A percentile compares a stretch with the other conserved stretches of the same genome.
These are phyloP conservation scores for Dexiosoma caninum DNA, from an alignment of 2,888 invertebrate genomes.

Conservation along the genomic window DNA sequence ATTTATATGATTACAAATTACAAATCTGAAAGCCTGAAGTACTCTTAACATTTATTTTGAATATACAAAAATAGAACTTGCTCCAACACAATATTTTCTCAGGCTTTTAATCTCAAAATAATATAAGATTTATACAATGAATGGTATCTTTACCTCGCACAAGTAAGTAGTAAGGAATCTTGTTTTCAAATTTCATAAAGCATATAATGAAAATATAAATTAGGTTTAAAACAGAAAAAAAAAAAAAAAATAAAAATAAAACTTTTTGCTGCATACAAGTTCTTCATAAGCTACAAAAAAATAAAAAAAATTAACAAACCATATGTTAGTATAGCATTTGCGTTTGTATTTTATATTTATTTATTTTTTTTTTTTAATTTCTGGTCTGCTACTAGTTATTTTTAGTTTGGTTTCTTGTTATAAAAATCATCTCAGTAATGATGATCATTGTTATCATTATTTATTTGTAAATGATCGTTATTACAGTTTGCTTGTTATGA, in stretches of 20 bases:
- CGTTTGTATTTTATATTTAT: neutral
- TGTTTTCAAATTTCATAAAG: neutral
- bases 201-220: conserved; percentile 7
- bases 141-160: neutral
- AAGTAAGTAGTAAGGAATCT: neutral
- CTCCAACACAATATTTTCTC: neutral
- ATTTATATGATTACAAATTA: no score
- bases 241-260: neutral
- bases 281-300: conserved; percentile 6
- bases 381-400: conserved; percentile 45
- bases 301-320: no score
- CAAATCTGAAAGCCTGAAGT: neutral
- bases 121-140: neutral
- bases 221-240: neutral
- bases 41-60: no score
- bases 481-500: conserved; percentile 55
- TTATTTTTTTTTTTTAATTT: no score
- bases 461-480: conserved; percentile 28
- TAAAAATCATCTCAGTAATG: conserved; percentile 11
- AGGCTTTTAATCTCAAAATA: neutral
- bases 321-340: no score
- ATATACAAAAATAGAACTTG: no score
- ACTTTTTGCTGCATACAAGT: conserved; percentile 14
- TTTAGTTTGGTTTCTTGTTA: conserved; percentile 16
- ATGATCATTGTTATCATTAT: conserved; percentile 10